Evolutionary conservation across 1,140 invertebrate species (phyloP).

Genomic region (Habropoda laboriosa): DNA sequence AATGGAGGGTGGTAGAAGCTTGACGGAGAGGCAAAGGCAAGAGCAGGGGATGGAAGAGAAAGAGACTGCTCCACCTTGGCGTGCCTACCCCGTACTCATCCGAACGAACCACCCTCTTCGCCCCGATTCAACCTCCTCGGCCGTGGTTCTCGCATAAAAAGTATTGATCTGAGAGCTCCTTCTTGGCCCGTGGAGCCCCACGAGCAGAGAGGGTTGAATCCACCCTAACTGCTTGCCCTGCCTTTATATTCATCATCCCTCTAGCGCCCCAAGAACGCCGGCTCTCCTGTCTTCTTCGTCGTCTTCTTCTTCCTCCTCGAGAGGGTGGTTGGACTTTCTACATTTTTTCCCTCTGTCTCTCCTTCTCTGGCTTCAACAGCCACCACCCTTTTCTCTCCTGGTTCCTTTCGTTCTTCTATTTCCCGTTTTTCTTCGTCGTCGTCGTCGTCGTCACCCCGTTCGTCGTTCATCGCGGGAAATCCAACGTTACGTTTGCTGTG

Average conservation of each 20-base stretch:
- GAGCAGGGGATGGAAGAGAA: not conserved
- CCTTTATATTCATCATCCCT: constrained; percentile 71
- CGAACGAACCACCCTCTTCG: constrained; percentile 51
- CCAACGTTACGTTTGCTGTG: constrained; percentile 51
- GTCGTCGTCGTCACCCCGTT: constrained; percentile 22
- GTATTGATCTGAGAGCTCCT: constrained; percentile 75
- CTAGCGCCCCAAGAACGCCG: constrained; percentile 63
- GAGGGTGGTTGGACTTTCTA: constrained; percentile 49
- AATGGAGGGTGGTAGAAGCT: not conserved
- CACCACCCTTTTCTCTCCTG: constrained; percentile 18
- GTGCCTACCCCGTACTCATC: constrained; percentile 65
- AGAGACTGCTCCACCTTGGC: constrained; percentile 60
- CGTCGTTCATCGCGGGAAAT: constrained; percentile 49
- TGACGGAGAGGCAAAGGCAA: not conserved
- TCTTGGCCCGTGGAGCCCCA: constrained; percentile 70
- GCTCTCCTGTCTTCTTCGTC: constrained; percentile 1
- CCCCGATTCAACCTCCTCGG: constrained; percentile 50
- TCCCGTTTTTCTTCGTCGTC: constrained; percentile 21
- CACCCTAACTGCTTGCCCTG: constrained; percentile 76
- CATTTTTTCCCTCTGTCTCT: constrained; percentile 34
- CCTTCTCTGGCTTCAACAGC: constrained; percentile 4
- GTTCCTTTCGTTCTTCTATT: constrained; percentile 50
- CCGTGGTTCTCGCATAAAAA: constrained; percentile 77
- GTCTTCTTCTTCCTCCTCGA: constrained; percentile 43
- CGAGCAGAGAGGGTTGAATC: constrained; percentile 79